These are phyloP conservation scores for Myodes glareolus DNA, from an alignment of 2,113 vertebrate genomes.

Conservation along the genomic window DNA sequence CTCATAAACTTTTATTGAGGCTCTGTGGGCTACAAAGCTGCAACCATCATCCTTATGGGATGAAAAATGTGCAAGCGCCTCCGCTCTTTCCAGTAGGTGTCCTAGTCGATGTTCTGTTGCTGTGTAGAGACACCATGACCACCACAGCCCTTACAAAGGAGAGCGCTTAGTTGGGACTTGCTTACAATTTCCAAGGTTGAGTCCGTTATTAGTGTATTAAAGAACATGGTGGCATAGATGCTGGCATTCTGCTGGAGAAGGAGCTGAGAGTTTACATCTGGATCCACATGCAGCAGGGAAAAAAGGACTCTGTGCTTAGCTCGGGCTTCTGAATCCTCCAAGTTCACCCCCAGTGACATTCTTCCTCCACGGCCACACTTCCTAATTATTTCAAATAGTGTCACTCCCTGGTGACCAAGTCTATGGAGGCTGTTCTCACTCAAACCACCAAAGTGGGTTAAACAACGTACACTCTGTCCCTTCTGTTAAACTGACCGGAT, in stretches of 20 bases:
- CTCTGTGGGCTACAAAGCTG: background rate
- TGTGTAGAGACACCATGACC: background rate
- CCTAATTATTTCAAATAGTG: background rate
- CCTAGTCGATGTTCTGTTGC: background rate
- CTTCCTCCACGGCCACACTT: background rate
- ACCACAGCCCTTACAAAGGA: background rate
- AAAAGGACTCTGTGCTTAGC: background rate
- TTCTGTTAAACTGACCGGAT: background rate
- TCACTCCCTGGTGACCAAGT: background rate
- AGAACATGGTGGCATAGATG: background rate
- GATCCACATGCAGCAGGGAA: background rate
- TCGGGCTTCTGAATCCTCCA: background rate
- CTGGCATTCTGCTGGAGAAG: background rate
- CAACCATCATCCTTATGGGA: too few relatives aligned
- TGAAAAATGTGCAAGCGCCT: background rate
- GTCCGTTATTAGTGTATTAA: background rate
- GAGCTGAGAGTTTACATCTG: background rate
- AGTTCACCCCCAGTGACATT: background rate
- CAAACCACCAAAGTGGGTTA: background rate
- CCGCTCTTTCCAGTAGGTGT: background rate
- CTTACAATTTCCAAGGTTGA: background rate
- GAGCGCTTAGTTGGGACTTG: background rate
- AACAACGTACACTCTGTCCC: background rate
- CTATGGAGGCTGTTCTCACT: background rate
- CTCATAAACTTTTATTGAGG: background rate